These are phyloP conservation scores for Musca domestica DNA, from an alignment of 1,140 invertebrate genomes.

Conservation along the genomic window DNA sequence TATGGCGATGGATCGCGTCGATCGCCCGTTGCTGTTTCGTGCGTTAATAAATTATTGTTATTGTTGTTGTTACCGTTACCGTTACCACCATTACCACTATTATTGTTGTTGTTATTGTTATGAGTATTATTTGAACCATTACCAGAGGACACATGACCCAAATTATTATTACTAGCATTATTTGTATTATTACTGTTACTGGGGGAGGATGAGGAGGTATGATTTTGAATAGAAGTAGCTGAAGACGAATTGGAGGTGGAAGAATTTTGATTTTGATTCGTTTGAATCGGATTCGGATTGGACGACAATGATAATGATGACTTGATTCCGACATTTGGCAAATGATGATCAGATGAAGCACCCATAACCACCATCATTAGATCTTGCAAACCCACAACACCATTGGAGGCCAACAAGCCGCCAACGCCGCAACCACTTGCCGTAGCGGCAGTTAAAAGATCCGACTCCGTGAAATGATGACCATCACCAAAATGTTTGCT, in stretches of 20 bases:
- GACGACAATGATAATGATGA: slow-evolving; percentile 23
- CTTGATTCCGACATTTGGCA: neutral
- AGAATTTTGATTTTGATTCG: slow-evolving; percentile 7
- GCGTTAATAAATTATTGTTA: slow-evolving; percentile 46
- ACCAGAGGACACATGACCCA: neutral
- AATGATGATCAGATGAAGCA: neutral
- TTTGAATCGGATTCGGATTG: slow-evolving; percentile 8
- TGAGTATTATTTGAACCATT: slow-evolving; percentile 16
- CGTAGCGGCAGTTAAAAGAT: neutral
- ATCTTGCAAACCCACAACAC: slow-evolving; percentile 19
- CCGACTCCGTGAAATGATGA: neutral
- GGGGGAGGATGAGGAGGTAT: slow-evolving; percentile 32
- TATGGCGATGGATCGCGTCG: slow-evolving; percentile 59
- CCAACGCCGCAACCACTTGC: slow-evolving; percentile 34
- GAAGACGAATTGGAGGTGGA: slow-evolving; percentile 1
- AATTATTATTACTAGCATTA: slow-evolving; percentile 6
- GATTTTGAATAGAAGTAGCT: slow-evolving; percentile 4
- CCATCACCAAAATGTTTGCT: slow-evolving; percentile 10
- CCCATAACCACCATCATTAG: slow-evolving; percentile 9
- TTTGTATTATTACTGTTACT: neutral
- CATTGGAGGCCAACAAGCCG: neutral
- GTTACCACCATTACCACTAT: slow-evolving; percentile 17
- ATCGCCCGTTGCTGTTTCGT: slow-evolving; percentile 35
- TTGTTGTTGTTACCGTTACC: slow-evolving; percentile 39
- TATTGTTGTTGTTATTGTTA: slow-evolving; percentile 20